These are phyloP conservation scores for Cynodonichthys magdalenae DNA, from an alignment of 2,797 vertebrate genomes.

Conservation along the genomic window DNA sequence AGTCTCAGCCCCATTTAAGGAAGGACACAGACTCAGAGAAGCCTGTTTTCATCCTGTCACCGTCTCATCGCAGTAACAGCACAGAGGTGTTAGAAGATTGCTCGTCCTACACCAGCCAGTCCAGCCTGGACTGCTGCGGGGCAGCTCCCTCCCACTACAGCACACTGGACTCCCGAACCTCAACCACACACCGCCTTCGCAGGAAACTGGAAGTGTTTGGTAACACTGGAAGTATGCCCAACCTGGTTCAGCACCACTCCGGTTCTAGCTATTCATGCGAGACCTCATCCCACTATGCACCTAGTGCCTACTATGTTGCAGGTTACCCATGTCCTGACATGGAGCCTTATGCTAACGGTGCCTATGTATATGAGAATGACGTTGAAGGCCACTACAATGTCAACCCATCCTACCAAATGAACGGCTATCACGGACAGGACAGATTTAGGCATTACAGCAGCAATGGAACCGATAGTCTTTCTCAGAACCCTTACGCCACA, in stretches of 20 bases:
- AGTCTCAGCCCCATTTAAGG: constrained; percentile 87
- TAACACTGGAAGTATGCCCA: constrained; percentile 94
- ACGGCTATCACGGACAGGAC: constrained; percentile 85
- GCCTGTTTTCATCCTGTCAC: constrained; percentile 86
- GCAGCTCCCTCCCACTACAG: constrained; percentile 79
- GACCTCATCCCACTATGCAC: constrained; percentile 79
- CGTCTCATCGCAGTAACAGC: constrained; percentile 90
- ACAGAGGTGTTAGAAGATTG: constrained; percentile 92
- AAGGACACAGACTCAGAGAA: constrained; percentile 83
- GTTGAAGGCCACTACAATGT: constrained; percentile 94
- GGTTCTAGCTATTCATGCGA: constrained; percentile 80
- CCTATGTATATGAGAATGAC: constrained; percentile 91
- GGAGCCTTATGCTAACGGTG: constrained; percentile 85
- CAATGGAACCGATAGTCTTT: constrained; percentile 82
- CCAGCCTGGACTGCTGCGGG: constrained; percentile 88
- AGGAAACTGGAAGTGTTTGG: constrained; percentile 89
- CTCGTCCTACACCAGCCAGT: constrained; percentile 94
- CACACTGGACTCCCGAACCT: constrained; percentile 81
- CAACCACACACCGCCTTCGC: constrained; percentile 85
- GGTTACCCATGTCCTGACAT: constrained; percentile 84
- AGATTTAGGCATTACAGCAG: constrained; percentile 87
- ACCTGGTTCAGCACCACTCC: constrained; percentile 88
- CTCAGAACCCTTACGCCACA: constrained; percentile 93
- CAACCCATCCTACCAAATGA: constrained; percentile 89
- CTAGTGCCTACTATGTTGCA: constrained; percentile 85